phyloP scores from a whole-genome alignment of 1,140 invertebrate species.

The Lysiphlebus fabarum region DNA sequence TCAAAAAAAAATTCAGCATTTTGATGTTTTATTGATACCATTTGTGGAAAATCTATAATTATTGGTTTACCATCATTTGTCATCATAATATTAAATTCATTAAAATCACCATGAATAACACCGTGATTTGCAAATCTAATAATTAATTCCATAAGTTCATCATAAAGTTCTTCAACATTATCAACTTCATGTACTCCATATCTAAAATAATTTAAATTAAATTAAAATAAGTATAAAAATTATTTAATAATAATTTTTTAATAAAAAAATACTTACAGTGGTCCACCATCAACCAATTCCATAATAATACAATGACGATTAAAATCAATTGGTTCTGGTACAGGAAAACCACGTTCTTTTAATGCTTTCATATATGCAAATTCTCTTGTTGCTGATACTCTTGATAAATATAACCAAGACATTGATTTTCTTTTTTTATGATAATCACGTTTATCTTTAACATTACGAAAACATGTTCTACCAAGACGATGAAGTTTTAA shows the following conservation, averaged over 20 bases:
- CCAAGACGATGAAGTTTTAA: slow-evolving; percentile 94
- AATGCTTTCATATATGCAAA: slow-evolving; percentile 98
- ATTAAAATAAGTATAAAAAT: neutral
- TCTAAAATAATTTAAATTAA: slow-evolving; percentile 51
- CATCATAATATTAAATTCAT: slow-evolving; percentile 98
- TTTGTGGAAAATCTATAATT: slow-evolving; percentile 99
- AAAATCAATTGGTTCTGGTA: slow-evolving; percentile 91
- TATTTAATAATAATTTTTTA: neutral
- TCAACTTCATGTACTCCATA: slow-evolving; percentile 78
- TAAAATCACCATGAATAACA: slow-evolving; percentile 98
- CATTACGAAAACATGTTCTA: slow-evolving; percentile 92
- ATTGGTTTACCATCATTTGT: slow-evolving; percentile 77
- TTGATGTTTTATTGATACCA: slow-evolving; percentile 90
- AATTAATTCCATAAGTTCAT: slow-evolving; percentile 94
- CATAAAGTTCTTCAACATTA: slow-evolving; percentile 80
- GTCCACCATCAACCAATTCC: slow-evolving; percentile 81
- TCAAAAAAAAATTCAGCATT: slow-evolving; percentile 96
- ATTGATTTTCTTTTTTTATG: slow-evolving; percentile 83
- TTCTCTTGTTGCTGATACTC: slow-evolving; percentile 95
- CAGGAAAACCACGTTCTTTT: slow-evolving; percentile 85
- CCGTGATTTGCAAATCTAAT: slow-evolving; percentile 88
- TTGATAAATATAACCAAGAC: slow-evolving; percentile 97
- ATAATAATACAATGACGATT: slow-evolving; percentile 97
- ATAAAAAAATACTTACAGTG: slow-evolving; percentile 56
- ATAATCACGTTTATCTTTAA: slow-evolving; percentile 97